Base-by-base conservation (phyloP, 1,140 invertebrate species). In the Bilobella aurantiaca region DNA sequence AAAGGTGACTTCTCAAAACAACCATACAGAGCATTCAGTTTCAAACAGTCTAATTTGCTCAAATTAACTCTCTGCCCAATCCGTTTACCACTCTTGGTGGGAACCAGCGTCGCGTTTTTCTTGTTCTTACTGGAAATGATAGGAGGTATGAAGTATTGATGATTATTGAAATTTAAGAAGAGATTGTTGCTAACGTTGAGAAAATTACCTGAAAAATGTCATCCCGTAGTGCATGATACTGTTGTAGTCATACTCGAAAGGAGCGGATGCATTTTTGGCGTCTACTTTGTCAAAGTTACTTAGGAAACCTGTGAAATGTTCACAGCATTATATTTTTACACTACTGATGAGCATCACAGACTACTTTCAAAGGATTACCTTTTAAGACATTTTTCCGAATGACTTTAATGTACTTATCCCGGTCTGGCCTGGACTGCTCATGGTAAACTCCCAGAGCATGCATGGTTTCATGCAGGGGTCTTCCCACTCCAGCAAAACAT, bases 141-240 rank as follows among this genome's bases (percentile, higher is more conserved):
- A n/a, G n/a, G n/a, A n/a, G n/a, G n/a, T n/a, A n/a, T n/a, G n/a
- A n/a, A n/a, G n/a, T n/a, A n/a, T n/a, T n/a, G n/a, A n/a, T n/a
- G n/a, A 75, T 31, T 47, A 30, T 28, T 71, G 71, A 80, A 79
- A 79, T 80, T 74, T 80, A 79, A 81, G 31, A 80, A n/a, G n/a
- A n/a, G n/a, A n/a, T 78, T 31, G 3, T 49, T 3, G 29, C 2
- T 12, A 57, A 25, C 58, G 8, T 25, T 63, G 58, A 56, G 14
- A 62, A 53, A 14, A 63, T 72, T 73, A 80, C 80, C 80, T 81
- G 74, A 81, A 81, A 71, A 79, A 81, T 30, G 81, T 78, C 63
- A 78, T 80, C 1, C 86, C 86, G 71, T 87, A 87, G 74, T 87
- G 86, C 86, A 87, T 87, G 37, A 87, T 85, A 31, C 84, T 86